These are phyloP conservation scores for Ciconia stormi DNA, from an alignment of 2,113 vertebrate genomes.

Conservation along the genomic window DNA sequence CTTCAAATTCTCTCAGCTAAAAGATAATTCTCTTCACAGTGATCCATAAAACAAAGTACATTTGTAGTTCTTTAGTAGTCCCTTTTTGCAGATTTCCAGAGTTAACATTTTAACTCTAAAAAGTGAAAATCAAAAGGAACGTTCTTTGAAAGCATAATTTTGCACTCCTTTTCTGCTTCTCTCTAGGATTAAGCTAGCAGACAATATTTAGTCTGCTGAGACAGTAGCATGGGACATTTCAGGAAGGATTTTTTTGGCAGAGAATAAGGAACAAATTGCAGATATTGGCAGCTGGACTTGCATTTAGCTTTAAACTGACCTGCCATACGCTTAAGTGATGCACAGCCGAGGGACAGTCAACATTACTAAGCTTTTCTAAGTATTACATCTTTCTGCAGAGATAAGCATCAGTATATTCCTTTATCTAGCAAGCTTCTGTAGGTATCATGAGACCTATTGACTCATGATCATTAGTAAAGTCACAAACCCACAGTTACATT, in stretches of 20 bases:
- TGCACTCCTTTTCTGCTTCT: not conserved
- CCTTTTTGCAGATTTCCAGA: not conserved
- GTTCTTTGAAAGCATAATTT: not conserved
- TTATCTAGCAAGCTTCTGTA: slow-evolving; percentile 29
- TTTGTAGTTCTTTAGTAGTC: not conserved
- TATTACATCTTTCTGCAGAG: not conserved
- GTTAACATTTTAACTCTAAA: not conserved
- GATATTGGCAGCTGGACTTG: not conserved
- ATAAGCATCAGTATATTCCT: not conserved
- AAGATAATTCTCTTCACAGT: not conserved
- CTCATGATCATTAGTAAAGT: slow-evolving; percentile 38
- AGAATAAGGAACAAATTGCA: not conserved
- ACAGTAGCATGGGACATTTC: not conserved
- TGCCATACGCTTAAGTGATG: not conserved
- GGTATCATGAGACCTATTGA: slow-evolving; percentile 61
- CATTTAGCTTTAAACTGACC: not conserved
- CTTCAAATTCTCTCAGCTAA: not conserved
- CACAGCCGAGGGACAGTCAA: not conserved
- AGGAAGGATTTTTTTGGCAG: not conserved
- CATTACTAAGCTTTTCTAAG: not conserved
- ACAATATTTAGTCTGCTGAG: not conserved
- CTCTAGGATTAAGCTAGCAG: not conserved
- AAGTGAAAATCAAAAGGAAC: not conserved
- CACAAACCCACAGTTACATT: slow-evolving; percentile 30
- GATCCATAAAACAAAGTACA: not conserved